Evolutionary conservation across 2,113 vertebrate genomes (phyloP), one percentile per base, ranked within the genome.

Genomic region (Jacana jacana): DNA sequence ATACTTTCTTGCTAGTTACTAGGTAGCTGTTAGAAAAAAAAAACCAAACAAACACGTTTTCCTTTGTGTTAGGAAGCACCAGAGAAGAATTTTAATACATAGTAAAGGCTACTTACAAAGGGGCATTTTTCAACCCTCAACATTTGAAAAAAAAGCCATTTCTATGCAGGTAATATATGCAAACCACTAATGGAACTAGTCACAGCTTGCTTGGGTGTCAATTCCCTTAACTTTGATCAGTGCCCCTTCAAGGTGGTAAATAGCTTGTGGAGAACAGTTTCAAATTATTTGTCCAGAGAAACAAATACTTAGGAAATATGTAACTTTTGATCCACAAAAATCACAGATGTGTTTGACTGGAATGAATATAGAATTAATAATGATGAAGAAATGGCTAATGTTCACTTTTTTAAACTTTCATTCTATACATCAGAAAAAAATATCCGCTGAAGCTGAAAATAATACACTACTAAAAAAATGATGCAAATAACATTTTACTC

Each of bases 391-490:
- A 70, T 54, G 10, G 8, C 4, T 80, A 63, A n/a, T 40, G 10
- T 3, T 2, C 8, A 37, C 3, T 73, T 94, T 24, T 39, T 7
- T 12, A 46, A 54, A 27, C 42, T 63, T 60, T 55, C 1, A 17
- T 61, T 89, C 25, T 49, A 10, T 72, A 46, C 55, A 79, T 58
- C 28, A 94, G n/a, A 80, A 77, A 8, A 80, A 78, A 8, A 86
- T 79, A 64, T 65, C 13, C 11, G 69, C 8, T 44, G 40, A 76
- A 54, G 44, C 3, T n/a, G 25, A 86, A 87, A 91, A 69, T 65
- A 76, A 39, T 4, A 7, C 10, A 37, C 9, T 39, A 28, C 5
- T 37, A 4, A 81, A 68, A 73, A 17, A 79, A 5, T 3, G 0
- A 25, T 8, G 3, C 6, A 40, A 61, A 23, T 40, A 78, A 64